phyloP scores from a whole-genome alignment of 1,140 invertebrate genomes.

The Asbolus verrucosus region DNA sequence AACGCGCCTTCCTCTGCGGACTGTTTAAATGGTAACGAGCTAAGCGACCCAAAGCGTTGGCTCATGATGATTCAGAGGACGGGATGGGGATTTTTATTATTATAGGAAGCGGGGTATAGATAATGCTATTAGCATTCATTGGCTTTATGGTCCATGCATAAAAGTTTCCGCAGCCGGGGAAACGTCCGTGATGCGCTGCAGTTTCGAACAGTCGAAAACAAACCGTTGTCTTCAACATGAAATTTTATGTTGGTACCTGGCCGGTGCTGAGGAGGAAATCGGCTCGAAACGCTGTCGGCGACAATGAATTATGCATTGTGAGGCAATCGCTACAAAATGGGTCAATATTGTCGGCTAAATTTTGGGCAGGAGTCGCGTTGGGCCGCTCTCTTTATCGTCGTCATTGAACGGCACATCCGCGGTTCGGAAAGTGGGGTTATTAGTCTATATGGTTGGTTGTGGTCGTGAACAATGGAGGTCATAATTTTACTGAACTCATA shows the following conservation, averaged over 20 bases:
- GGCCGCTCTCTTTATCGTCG: too few species aligned
- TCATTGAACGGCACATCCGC: too few species aligned
- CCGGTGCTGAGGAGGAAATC: slow-evolving; percentile 4
- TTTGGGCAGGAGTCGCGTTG: too few species aligned
- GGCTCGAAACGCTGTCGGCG: too few species aligned
- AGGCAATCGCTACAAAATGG: too few species aligned
- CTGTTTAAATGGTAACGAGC: slow-evolving; percentile 1
- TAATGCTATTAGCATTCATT: slow-evolving; percentile 66
- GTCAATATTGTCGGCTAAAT: too few species aligned
- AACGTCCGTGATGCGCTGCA: slow-evolving; percentile 57
- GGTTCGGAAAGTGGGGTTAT: too few species aligned
- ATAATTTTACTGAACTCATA: too few species aligned
- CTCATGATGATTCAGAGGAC: slow-evolving; percentile 40
- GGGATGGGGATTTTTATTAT: slow-evolving; percentile 58
- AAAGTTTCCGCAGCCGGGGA: slow-evolving; percentile 64
- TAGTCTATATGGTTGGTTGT: too few species aligned
- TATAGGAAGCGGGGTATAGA: slow-evolving; percentile 64
- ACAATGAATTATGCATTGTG: too few species aligned
- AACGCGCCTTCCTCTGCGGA: too few species aligned
- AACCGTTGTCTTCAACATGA: slow-evolving; percentile 48
- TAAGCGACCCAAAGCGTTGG: slow-evolving; percentile 37
- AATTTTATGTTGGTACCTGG: slow-evolving; percentile 39
- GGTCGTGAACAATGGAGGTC: too few species aligned
- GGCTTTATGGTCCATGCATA: slow-evolving; percentile 65
- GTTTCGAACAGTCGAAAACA: slow-evolving; percentile 45